Percentiles rank a stretch among this genome's conserved stretches.
phyloP scores from a whole-genome alignment of 2,888 invertebrate species.

The Stenchaetothrips biformis region DNA sequence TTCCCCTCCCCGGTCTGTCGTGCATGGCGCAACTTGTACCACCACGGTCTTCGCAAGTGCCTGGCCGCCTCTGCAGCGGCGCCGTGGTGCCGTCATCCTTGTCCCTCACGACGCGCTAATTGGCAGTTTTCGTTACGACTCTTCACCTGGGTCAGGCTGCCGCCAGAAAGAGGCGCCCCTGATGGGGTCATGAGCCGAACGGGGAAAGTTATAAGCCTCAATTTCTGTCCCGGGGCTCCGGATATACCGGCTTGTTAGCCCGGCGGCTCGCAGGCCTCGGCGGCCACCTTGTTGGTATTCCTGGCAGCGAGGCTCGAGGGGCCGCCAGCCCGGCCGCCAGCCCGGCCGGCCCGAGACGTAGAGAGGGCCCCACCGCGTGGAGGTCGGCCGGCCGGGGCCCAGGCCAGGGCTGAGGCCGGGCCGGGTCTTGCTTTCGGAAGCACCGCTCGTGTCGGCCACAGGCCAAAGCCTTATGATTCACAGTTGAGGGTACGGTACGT shows the following conservation, averaged over 20 bases:
- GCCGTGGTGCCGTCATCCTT: neutral
- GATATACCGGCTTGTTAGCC: constrained; percentile 18
- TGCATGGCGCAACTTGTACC: neutral
- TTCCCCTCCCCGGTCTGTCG: neutral
- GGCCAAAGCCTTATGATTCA: constrained; percentile 4
- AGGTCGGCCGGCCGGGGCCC: neutral
- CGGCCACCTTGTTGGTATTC: constrained; percentile 15
- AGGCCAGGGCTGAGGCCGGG: neutral
- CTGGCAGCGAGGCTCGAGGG: neutral
- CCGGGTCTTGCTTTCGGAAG: neutral
- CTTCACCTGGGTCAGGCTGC: no score
- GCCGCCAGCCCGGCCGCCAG: neutral
- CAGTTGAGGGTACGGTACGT: neutral
- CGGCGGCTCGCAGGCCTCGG: neutral
- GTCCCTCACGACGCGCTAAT: no score
- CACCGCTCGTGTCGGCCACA: neutral
- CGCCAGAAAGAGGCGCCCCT: neutral
- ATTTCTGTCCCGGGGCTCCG: neutral
- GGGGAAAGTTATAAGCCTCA: constrained; percentile 12
- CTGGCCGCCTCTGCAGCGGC: neutral
- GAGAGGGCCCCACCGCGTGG: no score
- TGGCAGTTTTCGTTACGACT: no score
- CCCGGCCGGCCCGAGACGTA: no score
- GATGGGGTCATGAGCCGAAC: neutral
- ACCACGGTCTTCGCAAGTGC: no score